Evolutionary conservation across 2,797 vertebrate genomes (phyloP).

Genomic region (Mastacembelus armatus): DNA sequence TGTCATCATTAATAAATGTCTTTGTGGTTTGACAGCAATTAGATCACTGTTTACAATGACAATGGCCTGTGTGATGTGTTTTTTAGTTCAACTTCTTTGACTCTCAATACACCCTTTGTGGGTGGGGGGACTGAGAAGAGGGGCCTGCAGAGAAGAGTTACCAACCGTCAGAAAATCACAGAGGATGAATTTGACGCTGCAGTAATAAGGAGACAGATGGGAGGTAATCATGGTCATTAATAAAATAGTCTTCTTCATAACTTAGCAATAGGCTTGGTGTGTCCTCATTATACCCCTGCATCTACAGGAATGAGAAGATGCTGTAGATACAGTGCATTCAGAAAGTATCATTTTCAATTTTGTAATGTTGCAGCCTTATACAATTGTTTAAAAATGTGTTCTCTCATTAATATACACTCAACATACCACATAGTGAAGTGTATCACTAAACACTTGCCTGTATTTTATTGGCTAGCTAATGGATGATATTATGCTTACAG

Average conservation of each 20-base stretch:
- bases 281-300: too few species aligned
- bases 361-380: too few species aligned
- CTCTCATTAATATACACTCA: too few species aligned
- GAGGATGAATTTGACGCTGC: slow-evolving; percentile 80
- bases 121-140: slow-evolving; percentile 64
- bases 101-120: slow-evolving; percentile 79
- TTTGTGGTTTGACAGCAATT: not conserved
- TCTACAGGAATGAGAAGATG: too few species aligned
- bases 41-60: not conserved
- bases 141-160: slow-evolving; percentile 73
- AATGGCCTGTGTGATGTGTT: slow-evolving; percentile 17
- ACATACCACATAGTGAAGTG: too few species aligned
- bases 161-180: slow-evolving; percentile 64
- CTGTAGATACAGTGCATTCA: too few species aligned
- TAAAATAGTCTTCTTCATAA: not conserved
- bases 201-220: slow-evolving; percentile 65
- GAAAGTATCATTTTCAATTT: too few species aligned
- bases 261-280: too few species aligned
- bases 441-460: too few species aligned
- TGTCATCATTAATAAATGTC: too few species aligned
- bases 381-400: too few species aligned
- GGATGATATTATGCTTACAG: slow-evolving; percentile 49
- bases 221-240: slow-evolving; percentile 36
- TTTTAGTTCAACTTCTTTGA: slow-evolving; percentile 75
- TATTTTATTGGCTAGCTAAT: too few species aligned